Evolutionary conservation across 2,888 invertebrate genomes (phyloP).

Genomic region (Tinea trinotella): DNA sequence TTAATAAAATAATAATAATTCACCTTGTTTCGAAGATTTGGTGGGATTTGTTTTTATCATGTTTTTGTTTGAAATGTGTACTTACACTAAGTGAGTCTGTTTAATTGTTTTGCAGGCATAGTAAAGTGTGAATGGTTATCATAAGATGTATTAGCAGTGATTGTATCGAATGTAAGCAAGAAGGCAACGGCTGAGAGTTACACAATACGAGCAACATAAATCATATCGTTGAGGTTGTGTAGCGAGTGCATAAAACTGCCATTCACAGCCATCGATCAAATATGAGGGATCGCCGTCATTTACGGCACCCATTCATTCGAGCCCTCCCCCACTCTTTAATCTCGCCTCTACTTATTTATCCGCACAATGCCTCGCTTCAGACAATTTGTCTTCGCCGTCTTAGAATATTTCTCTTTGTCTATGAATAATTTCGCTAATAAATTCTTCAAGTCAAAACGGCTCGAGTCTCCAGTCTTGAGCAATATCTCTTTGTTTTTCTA

Average conservation of each 20-base stretch:
- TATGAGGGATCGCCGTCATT: slow-evolving; percentile 39
- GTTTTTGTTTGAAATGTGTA: no score
- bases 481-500: slow-evolving; percentile 10
- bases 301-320: slow-evolving; percentile 10
- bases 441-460: slow-evolving; percentile 51
- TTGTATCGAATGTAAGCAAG: no score
- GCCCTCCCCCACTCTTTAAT: slow-evolving; percentile 32
- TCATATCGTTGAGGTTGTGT: no score
- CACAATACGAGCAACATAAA: no score
- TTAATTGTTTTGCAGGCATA: no score
- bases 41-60: no score
- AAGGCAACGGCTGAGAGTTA: no score
- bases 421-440: slow-evolving; percentile 65
- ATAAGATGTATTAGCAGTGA: no score
- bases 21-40: background rate
- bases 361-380: slow-evolving; percentile 42
- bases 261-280: slow-evolving; percentile 52
- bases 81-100: no score
- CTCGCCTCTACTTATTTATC: slow-evolving; percentile 47
- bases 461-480: background rate
- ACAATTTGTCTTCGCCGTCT: slow-evolving; percentile 59
- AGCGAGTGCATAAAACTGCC: slow-evolving; percentile 34
- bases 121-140: no score
- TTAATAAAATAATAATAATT: background rate
- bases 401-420: slow-evolving; percentile 63